A percentile compares a stretch with the other conserved stretches of the same genome.
These are phyloP conservation scores for Drosophila suboccidentalis DNA, from an alignment of 2,888 invertebrate genomes.

Conservation along the genomic window DNA sequence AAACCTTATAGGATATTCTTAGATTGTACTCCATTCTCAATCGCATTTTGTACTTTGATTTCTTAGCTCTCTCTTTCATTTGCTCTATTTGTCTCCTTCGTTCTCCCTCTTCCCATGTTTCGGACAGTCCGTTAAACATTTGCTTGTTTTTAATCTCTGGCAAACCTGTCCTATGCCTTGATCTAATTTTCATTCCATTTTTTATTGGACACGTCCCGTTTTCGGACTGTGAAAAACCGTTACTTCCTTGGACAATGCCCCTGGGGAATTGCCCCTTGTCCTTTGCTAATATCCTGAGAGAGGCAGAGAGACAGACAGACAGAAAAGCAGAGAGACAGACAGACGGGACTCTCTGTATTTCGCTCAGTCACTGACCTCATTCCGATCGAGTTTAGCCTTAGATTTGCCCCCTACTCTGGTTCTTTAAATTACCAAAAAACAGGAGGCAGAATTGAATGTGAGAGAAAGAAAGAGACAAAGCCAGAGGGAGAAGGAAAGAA, in stretches of 20 bases:
- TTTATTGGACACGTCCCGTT: constrained; percentile 59
- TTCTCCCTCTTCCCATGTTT: neutral
- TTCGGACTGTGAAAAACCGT: constrained; percentile 51
- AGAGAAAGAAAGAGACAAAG: neutral
- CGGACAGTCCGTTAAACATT: constrained; percentile 50
- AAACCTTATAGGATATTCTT: neutral
- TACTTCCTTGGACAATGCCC: constrained; percentile 48
- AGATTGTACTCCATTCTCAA: neutral
- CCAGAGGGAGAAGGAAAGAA: no score
- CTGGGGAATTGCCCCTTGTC: constrained; percentile 41
- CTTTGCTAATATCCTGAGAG: neutral
- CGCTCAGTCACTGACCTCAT: constrained; percentile 76
- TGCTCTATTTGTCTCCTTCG: neutral
- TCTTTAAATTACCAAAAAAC: neutral
- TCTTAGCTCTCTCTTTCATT: neutral
- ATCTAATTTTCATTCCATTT: constrained; percentile 64
- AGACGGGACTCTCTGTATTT: neutral
- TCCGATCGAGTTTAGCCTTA: constrained; percentile 57
- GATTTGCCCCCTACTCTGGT: constrained; percentile 3
- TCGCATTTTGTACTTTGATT: neutral
- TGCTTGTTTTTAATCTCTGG: constrained; percentile 55
- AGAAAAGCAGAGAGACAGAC: neutral
- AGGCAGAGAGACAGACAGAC: neutral
- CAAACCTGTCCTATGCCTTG: constrained; percentile 62
- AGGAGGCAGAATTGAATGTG: neutral